Base-by-base conservation (phyloP, 1,140 invertebrate species). In the Dinothrombium tinctorium region DNA sequence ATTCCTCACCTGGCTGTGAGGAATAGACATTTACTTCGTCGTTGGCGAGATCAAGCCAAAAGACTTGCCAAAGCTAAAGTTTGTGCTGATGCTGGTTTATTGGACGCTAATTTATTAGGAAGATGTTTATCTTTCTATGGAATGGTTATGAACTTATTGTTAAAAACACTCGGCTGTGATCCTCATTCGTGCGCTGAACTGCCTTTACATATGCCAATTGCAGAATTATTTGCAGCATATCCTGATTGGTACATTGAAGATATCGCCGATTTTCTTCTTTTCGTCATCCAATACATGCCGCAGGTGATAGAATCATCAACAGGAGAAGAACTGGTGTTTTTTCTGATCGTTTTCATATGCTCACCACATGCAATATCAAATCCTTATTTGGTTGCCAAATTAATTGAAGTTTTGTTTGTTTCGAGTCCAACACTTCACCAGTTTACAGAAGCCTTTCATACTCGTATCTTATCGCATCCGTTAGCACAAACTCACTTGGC, bases 361-460 rank as follows among this genome's bases (percentile, higher is more conserved):
- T 78, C 76, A 45, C 67, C 75, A 0, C 57, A 70, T 6, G 63
- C 76, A 39, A 71, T 86, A 31, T 76, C 78, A 51, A 95, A 94
- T 65, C 89, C 87, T n/a, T 86, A 95, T 66, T 60, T 92, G 37
- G 67, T 83, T 42, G 87, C 86, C 0, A 69, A 75, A 44, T 58
- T 95, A 32, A 86, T 87, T 1, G 83, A 89, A 58, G 76, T 74
- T 36, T 55, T 94, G 17, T 81, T 39, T 29, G 20, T 42, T 8
- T 32, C 92, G 46, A 84, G 82, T 55, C 74, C 89, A 1, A 71
- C 69, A 35, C 67, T 86, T 32, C 74, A 77, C 56, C 66, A 73
- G 9, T 66, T 72, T 43, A 65, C 71, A 39, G 64, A 68, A 37
- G 56, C 56, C 11, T 54, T 76, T 3, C 66, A 73, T 43, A 58